Evolutionary conservation across 2,888 invertebrate species (phyloP), one percentile per base, ranked within the genome.

Genomic region (Pristionchus entomophagus): DNA sequence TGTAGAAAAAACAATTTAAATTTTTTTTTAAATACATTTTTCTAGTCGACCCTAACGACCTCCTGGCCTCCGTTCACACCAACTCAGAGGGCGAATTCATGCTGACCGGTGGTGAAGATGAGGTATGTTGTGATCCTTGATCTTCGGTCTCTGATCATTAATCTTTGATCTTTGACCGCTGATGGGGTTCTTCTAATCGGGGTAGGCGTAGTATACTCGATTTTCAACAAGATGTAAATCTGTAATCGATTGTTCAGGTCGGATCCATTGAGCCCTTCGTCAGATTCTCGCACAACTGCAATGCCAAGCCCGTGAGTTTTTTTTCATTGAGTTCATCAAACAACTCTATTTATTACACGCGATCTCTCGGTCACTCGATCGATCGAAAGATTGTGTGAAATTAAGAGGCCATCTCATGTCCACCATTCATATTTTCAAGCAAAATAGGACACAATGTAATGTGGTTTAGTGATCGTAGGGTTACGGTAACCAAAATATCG

Each of bases 251-350:
- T n/a, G n/a, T 26, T 12, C 82, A 87, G 87, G 87, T 91, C 73
- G 89, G 89, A 38, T 88, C 87, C 77, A 91, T 91, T 65, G 91
- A 91, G 87, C 91, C 91, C 56, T 91, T 86, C 88, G 77, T 91
- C 45, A 78, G 90, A 32, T 88, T 91, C 85, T 86, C 87, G 32
- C 91, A 91, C 87, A 88, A 86, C 38, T 91, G 91, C 86, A 88
- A 88, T 22, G 86, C 88, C 56, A 86, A 86, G 59, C 82, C 82
- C 49, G 86, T 86, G 29, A 78, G 85, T 78, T 77, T 29, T 65
- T 41, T 56, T 3, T 35, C 29, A 22, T 26, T 69, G 0, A 22
- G 29, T 38, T 35, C 12, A 6, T 29, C 3, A 69, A 69, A 38
- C 19, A 35, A 26, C 14, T 35, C 59, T 12, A 65, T 35, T 12